Evolutionary conservation across 1,140 invertebrate genomes (phyloP).

Genomic region (Oscheius sp.): DNA sequence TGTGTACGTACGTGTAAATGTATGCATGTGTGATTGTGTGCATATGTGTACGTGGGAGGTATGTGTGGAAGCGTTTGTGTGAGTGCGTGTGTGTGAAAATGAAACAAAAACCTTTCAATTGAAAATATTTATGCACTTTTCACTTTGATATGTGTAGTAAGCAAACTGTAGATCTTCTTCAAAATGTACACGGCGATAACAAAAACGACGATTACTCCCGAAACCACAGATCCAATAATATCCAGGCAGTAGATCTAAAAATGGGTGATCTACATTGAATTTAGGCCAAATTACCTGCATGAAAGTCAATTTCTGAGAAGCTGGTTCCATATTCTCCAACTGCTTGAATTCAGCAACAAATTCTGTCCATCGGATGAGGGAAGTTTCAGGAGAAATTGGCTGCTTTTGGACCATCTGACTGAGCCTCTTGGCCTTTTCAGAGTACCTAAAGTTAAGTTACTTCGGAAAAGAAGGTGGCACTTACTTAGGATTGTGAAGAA

Average conservation of each 20-base stretch:
- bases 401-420: conserved; percentile 32
- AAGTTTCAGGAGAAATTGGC: conserved; percentile 33
- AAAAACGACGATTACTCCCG: neutral
- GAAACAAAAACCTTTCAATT: too few species aligned
- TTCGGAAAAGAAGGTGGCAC: neutral
- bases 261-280: neutral
- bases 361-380: conserved; percentile 42
- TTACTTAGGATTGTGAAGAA: conserved; percentile 11
- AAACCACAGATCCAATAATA: conserved; percentile 21
- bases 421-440: conserved; percentile 11
- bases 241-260: conserved; percentile 40
- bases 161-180: too few species aligned
- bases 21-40: too few species aligned
- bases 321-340: conserved; percentile 36
- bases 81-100: too few species aligned
- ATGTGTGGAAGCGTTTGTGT: too few species aligned
- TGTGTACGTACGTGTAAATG: too few species aligned
- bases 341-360: conserved; percentile 43
- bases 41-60: too few species aligned
- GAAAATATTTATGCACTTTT: too few species aligned
- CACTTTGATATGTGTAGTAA: too few species aligned
- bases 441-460: conserved; percentile 11
- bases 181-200: neutral
- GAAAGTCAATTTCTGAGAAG: conserved; percentile 25
- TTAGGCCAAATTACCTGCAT: neutral